phyloP scores from a whole-genome alignment of 2,888 invertebrate species.

The Ectemnius continuus region DNA sequence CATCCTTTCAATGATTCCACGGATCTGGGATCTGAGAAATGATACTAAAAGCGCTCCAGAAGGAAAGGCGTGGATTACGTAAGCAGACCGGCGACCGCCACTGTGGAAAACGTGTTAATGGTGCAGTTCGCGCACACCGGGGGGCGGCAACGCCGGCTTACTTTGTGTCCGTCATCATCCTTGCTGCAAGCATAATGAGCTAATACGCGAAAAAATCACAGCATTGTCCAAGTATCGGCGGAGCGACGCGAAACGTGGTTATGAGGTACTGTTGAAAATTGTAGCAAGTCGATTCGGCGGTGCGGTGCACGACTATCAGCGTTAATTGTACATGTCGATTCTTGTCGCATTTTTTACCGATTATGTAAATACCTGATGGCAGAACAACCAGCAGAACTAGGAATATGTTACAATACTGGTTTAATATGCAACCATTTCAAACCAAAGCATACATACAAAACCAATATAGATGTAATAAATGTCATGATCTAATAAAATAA shows the following conservation, averaged over 20 bases:
- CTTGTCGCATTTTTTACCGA: conserved; percentile 53
- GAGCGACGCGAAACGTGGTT: conserved; percentile 9
- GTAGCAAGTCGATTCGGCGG: conserved; percentile 34
- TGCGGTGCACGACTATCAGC: conserved; percentile 4
- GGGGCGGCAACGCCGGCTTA: not conserved
- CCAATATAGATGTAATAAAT: too few species aligned
- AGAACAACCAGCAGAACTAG: too few species aligned
- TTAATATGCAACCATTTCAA: too few species aligned
- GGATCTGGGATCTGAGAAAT: not conserved
- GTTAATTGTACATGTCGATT: conserved; percentile 59
- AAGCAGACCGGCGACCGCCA: not conserved
- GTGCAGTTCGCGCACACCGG: not conserved
- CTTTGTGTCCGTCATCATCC: not conserved
- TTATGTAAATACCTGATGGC: conserved; percentile 52
- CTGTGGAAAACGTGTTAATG: conserved; percentile 9
- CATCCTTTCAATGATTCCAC: not conserved
- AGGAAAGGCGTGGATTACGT: conserved; percentile 5
- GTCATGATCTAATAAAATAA: too few species aligned
- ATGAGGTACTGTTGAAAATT: conserved; percentile 20
- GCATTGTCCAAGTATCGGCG: not conserved
- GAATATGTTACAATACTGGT: too few species aligned
- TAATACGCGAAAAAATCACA: conserved; percentile 20
- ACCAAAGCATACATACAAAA: too few species aligned
- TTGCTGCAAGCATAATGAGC: not conserved
- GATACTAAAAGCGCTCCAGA: not conserved